Conservation (phyloP, 2,888 invertebrate species). For the Drosophila borborema region DNA sequence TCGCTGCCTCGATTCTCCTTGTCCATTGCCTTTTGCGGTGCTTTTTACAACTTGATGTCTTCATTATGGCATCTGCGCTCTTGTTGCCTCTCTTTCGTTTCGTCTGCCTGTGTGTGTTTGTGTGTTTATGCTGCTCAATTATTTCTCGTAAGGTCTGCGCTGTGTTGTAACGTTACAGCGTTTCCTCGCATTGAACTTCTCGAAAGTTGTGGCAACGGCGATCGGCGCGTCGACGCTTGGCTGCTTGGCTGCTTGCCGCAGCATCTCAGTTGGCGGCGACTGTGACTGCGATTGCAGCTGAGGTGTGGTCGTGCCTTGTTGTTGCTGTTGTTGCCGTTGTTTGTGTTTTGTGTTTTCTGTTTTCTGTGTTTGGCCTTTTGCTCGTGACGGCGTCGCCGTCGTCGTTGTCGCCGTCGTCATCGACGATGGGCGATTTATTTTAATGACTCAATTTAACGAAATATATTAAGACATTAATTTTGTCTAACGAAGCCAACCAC, state of each 20-base stretch:
- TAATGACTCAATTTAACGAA: conserved; percentile 84
- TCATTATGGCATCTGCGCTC: conserved; percentile 67
- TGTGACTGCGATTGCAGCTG: conserved; percentile 34
- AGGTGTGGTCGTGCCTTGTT: conserved; percentile 59
- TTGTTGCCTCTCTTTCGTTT: conserved; percentile 31
- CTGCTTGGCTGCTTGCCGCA: conserved; percentile 3
- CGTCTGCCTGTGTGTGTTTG: conserved; percentile 3
- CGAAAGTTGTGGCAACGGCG: conserved; percentile 61
- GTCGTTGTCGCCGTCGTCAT: conserved; percentile 62
- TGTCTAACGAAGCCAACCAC: conserved; percentile 69
- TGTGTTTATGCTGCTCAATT: conserved; percentile 64
- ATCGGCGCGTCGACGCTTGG: conserved; percentile 28
- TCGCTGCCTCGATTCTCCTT: conserved; percentile 10
- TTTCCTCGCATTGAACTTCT: conserved; percentile 56
- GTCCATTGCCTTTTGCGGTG: conserved; percentile 51
- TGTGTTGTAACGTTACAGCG: conserved; percentile 56
- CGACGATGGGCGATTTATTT: conserved; percentile 79
- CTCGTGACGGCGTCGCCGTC: conserved; percentile 72
- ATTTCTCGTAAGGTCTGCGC: conserved; percentile 63
- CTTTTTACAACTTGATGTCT: conserved; percentile 82
- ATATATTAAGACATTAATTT: conserved; percentile 81
- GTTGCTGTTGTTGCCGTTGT: conserved; percentile 9
- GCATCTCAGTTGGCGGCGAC: conserved; percentile 33
- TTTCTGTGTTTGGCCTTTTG: conserved; percentile 47
- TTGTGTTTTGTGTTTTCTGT: conserved; percentile 18